phyloP scores from a whole-genome alignment of 2,888 invertebrate genomes.

The Acanthosepion lycidas region DNA sequence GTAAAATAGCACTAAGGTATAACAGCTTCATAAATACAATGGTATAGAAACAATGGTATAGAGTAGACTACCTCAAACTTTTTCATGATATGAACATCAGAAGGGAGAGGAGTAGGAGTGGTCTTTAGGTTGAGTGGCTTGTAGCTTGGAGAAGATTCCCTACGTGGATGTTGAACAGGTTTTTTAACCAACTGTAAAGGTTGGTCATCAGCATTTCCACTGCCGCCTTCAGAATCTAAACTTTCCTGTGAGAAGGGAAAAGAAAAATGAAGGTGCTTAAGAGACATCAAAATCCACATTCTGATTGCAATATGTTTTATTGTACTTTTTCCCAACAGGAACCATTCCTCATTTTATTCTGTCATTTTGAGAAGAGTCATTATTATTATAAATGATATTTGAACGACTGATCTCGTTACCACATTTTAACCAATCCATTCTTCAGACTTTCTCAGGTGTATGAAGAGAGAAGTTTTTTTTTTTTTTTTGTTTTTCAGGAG shows the following conservation, averaged over 20 bases:
- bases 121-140: constrained; percentile 39
- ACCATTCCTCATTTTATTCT: too few relatives aligned
- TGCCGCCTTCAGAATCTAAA: not conserved
- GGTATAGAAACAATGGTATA: not conserved
- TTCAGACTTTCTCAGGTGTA: not conserved
- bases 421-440: not conserved
- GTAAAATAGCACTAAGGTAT: too few relatives aligned
- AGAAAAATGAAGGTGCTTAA: not conserved
- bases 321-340: not conserved
- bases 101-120: constrained; percentile 23
- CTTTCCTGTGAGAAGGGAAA: not conserved
- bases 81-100: not conserved
- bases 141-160: constrained; percentile 25
- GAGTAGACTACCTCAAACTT: not conserved
- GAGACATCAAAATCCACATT: not conserved
- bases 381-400: too few relatives aligned
- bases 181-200: constrained; percentile 43
- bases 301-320: not conserved
- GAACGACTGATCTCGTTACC: too few relatives aligned
- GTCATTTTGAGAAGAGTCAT: too few relatives aligned
- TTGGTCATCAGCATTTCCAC: constrained; percentile 17
- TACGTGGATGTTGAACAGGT: not conserved
- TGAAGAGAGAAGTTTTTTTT: too few relatives aligned
- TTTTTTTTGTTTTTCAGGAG: not conserved
- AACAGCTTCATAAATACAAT: too few relatives aligned